Evolutionary conservation across 2,888 invertebrate genomes (phyloP).

Genomic region (Holacanthella duospinosa): DNA sequence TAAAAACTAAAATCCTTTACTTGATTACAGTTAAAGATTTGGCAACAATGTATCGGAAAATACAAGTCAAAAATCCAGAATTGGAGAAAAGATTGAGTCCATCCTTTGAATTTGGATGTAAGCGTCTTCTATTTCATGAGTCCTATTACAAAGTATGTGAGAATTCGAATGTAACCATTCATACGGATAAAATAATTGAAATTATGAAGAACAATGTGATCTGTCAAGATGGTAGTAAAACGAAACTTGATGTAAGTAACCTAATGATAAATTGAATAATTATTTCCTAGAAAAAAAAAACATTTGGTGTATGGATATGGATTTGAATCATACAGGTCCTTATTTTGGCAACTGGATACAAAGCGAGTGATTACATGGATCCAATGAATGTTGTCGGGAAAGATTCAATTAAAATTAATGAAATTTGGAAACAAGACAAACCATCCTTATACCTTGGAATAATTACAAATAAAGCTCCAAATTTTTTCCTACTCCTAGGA

Average conservation of each 20-base stretch:
- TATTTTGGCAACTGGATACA: slow-evolving; percentile 31
- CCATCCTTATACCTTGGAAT: slow-evolving; percentile 23
- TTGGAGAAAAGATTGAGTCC: slow-evolving; percentile 2
- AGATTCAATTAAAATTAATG: slow-evolving; percentile 16
- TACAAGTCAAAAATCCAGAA: not conserved
- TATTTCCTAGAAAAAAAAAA: not conserved
- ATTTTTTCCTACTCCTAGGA: slow-evolving; percentile 19
- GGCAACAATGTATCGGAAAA: not conserved
- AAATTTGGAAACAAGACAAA: slow-evolving; percentile 19
- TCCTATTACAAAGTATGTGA: slow-evolving; percentile 15
- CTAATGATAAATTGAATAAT: too few species aligned
- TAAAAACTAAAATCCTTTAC: not conserved
- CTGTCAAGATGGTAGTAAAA: not conserved
- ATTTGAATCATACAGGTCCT: slow-evolving; percentile 17
- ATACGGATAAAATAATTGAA: slow-evolving; percentile 2
- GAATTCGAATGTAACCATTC: slow-evolving; percentile 19
- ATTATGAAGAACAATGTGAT: not conserved
- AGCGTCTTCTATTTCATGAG: slow-evolving; percentile 15
- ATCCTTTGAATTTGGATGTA: slow-evolving; percentile 19
- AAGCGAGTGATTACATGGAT: slow-evolving; percentile 27
- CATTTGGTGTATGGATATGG: too few species aligned
- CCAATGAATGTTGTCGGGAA: slow-evolving; percentile 22
- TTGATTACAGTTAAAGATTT: not conserved
- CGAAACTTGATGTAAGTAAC: slow-evolving; percentile 12
- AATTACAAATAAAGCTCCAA: slow-evolving; percentile 13